Evolutionary conservation across 2,113 vertebrate genomes (phyloP).

Genomic region (Albula glossodonta): DNA sequence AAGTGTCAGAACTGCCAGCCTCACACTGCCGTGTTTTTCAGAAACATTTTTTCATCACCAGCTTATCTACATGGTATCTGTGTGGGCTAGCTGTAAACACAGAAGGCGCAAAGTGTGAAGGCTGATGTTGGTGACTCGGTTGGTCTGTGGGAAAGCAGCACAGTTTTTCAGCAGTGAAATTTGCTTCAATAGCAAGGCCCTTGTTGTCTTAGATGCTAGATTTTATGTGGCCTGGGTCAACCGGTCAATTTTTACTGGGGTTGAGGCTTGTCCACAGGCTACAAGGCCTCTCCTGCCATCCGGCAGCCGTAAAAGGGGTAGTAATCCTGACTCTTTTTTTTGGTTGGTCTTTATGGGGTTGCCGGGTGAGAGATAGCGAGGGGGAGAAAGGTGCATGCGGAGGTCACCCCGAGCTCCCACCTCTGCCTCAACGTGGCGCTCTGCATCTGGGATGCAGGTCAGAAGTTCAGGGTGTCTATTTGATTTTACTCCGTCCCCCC

Average conservation of each 20-base stretch:
- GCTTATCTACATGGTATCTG: neutral
- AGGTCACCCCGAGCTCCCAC: slow-evolving; percentile 59
- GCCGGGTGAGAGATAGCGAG: slow-evolving; percentile 56
- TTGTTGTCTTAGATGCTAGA: slow-evolving; percentile 55
- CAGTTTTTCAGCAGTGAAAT: slow-evolving; percentile 24
- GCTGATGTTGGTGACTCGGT: neutral
- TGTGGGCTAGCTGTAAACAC: neutral
- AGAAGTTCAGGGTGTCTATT: slow-evolving; percentile 71
- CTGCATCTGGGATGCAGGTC: slow-evolving; percentile 64
- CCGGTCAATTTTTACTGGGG: slow-evolving; percentile 63
- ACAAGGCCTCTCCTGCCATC: slow-evolving; percentile 71
- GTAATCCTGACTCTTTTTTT: slow-evolving; percentile 68
- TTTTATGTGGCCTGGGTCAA: slow-evolving; percentile 63
- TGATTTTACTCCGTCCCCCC: slow-evolving; percentile 29
- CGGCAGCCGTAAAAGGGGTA: slow-evolving; percentile 85
- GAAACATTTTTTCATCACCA: neutral
- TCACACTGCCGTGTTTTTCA: neutral
- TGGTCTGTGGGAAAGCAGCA: neutral
- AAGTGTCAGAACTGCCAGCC: neutral
- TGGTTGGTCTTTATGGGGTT: slow-evolving; percentile 46
- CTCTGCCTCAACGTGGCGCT: slow-evolving; percentile 44
- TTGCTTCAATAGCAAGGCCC: slow-evolving; percentile 33
- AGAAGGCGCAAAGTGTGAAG: neutral
- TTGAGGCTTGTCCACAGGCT: slow-evolving; percentile 56
- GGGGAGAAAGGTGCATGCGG: slow-evolving; percentile 51